Base-by-base conservation (phyloP, 2,113 vertebrate genomes). In the Bostrychus sinensis region DNA sequence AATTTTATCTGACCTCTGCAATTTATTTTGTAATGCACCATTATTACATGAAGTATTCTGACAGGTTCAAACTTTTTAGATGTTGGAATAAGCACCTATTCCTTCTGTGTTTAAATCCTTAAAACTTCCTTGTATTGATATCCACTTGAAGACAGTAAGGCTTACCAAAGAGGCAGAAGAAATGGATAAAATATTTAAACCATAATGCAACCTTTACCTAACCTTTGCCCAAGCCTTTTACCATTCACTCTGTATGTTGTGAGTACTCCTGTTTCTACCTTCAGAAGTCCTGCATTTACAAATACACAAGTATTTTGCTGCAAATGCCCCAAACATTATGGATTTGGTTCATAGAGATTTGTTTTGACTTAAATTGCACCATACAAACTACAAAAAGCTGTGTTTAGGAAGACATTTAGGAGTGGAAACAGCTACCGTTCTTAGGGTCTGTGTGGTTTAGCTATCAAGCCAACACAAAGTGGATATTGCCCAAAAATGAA, bases 171-270 rank as follows among this genome's bases (percentile, higher is more conserved):
- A 39, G 4, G 4, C 4, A 39, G 14, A 19, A 4, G 19, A 22
- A 46, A 46, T 46, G 7, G 25, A 51, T 51, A 7, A 28, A 51
- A 51, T 28, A 51, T 51, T 51, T 10, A 51, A 51, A n/a, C 8
- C 25, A 28, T 8, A 17, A 51, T 10, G 16, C 14, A 51, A 51
- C 25, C 25, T 51, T 51, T 51, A 10, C 23, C 25, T 51, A 30
- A 51, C 48, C 48, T 51, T 51, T 51, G 48, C 48, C 48, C 25
- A 51, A 51, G 25, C 14, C 46, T 51, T 51, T 51, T 25, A 30
- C 48, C 7, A 17, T 25, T n/a, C 48, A n/a, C 6, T 51, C 25
- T 51, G 28, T n/a, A 51, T 26, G 16, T 14, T 14, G 20, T 45
- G 14, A 51, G 26, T 28, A n/a, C 25, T 28, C 25, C n/a, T 28